These are phyloP conservation scores for Ametastegia equiseti DNA, from an alignment of 2,888 invertebrate genomes.

Conservation along the genomic window DNA sequence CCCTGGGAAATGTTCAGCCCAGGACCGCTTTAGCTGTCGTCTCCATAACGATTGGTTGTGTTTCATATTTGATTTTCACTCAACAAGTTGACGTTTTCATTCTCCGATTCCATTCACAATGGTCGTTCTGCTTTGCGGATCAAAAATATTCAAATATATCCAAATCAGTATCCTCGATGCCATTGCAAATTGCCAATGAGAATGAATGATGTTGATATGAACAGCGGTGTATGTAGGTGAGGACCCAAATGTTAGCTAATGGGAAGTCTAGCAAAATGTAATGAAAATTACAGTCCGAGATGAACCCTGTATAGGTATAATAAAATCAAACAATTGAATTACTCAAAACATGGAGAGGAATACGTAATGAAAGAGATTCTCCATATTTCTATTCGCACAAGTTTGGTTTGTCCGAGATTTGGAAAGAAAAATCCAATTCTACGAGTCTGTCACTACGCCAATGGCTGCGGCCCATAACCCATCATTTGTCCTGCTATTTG, in stretches of 20 bases:
- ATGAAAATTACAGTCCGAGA: neutral
- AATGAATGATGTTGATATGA: neutral
- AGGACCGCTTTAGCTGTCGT: no score
- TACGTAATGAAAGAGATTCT: neutral
- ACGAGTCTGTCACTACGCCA: conserved; percentile 2
- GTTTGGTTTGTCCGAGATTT: neutral
- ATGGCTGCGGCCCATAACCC: neutral
- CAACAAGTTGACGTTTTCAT: no score
- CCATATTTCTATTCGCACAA: neutral
- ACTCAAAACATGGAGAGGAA: neutral
- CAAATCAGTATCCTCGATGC: neutral
- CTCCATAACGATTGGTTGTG: no score
- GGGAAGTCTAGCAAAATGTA: no score
- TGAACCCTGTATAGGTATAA: no score
- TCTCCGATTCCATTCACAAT: no score
- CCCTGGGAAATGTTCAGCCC: neutral
- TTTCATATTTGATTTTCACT: no score
- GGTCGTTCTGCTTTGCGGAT: neutral
- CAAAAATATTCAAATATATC: neutral
- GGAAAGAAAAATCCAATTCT: neutral
- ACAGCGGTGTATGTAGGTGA: neutral
- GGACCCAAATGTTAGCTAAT: no score
- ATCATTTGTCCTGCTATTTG: conserved; percentile 29
- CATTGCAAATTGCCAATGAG: neutral
- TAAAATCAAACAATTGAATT: no score